A percentile compares a stretch with the other conserved stretches of the same genome.
Evolutionary conservation across 2,888 invertebrate genomes (phyloP).

Genomic region (Hirtodrosophila histrioides): DNA sequence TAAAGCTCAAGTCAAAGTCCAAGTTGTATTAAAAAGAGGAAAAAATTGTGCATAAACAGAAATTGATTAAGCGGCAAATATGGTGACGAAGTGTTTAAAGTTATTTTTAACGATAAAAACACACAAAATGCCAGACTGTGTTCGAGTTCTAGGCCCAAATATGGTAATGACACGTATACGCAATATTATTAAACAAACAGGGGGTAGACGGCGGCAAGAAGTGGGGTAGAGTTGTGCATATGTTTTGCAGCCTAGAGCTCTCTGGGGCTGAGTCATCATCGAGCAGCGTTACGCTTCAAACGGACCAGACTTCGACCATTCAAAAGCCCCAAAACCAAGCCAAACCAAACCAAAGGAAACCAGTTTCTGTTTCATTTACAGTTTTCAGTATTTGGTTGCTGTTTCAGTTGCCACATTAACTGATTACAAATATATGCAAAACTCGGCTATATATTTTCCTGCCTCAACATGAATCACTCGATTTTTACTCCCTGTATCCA

Average conservation of each 20-base stretch:
- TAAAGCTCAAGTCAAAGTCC: slow-evolving; percentile 35
- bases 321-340: slow-evolving; percentile 23
- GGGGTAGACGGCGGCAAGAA: too few relatives aligned
- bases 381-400: slow-evolving; percentile 1
- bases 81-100: slow-evolving; percentile 71
- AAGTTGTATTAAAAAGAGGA: slow-evolving; percentile 25
- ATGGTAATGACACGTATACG: slow-evolving; percentile 71
- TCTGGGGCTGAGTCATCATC: slow-evolving; percentile 51
- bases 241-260: slow-evolving; percentile 23
- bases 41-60: slow-evolving; percentile 64
- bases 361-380: slow-evolving; percentile 7
- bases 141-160: slow-evolving; percentile 65
- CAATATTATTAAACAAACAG: slow-evolving; percentile 41
- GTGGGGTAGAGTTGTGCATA: slow-evolving; percentile 27
- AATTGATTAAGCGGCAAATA: slow-evolving; percentile 77
- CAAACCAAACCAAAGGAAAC: slow-evolving; percentile 39
- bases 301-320: slow-evolving; percentile 39
- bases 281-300: slow-evolving; percentile 53
- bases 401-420: slow-evolving; percentile 13
- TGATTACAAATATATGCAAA: slow-evolving; percentile 52
- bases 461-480: slow-evolving; percentile 44
- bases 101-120: slow-evolving; percentile 14
- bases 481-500: slow-evolving; percentile 7
- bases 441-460: slow-evolving; percentile 1
- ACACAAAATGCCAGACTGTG: slow-evolving; percentile 48